These are phyloP conservation scores for Osmerus mordax DNA, from an alignment of 2,113 vertebrate species.

Conservation along the genomic window DNA sequence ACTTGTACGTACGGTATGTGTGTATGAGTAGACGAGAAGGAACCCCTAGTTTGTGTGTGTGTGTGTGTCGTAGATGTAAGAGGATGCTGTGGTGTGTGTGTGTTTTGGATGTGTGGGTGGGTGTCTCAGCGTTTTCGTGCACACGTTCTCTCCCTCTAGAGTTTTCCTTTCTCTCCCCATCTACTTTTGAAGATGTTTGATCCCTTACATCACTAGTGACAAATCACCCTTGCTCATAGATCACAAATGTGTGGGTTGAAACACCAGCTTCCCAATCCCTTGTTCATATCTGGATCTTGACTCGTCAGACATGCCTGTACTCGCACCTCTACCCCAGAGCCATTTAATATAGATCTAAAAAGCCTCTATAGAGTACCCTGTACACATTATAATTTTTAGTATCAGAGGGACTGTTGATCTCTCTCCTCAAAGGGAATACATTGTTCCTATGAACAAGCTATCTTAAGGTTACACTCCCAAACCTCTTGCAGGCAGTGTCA, in stretches of 20 bases:
- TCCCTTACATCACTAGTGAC: slow-evolving; percentile 54
- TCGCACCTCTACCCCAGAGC: slow-evolving; percentile 47
- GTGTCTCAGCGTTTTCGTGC: not conserved
- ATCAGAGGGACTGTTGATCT: slow-evolving; percentile 58
- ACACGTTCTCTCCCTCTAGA: not conserved
- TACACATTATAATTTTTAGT: slow-evolving; percentile 52
- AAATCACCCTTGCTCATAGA: slow-evolving; percentile 41
- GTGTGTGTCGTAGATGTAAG: too few species aligned
- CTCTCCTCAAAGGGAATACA: slow-evolving; percentile 53
- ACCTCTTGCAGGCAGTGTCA: too few species aligned
- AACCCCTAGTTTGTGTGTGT: too few species aligned
- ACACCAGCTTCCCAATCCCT: slow-evolving; percentile 52
- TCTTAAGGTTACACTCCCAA: too few species aligned
- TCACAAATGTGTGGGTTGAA: slow-evolving; percentile 58
- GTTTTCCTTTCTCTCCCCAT: slow-evolving; percentile 29
- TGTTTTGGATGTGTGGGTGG: slow-evolving; percentile 18
- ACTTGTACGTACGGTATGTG: not conserved
- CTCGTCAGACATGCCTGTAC: slow-evolving; percentile 52
- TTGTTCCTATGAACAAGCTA: slow-evolving; percentile 57
- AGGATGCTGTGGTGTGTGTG: too few species aligned
- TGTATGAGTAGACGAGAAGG: not conserved
- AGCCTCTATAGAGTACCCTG: slow-evolving; percentile 39
- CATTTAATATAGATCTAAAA: slow-evolving; percentile 39
- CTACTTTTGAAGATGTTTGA: slow-evolving; percentile 51
- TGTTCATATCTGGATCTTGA: slow-evolving; percentile 48